phyloP scores from a whole-genome alignment of 2,888 invertebrate species.

The Ophion ventricosus region DNA sequence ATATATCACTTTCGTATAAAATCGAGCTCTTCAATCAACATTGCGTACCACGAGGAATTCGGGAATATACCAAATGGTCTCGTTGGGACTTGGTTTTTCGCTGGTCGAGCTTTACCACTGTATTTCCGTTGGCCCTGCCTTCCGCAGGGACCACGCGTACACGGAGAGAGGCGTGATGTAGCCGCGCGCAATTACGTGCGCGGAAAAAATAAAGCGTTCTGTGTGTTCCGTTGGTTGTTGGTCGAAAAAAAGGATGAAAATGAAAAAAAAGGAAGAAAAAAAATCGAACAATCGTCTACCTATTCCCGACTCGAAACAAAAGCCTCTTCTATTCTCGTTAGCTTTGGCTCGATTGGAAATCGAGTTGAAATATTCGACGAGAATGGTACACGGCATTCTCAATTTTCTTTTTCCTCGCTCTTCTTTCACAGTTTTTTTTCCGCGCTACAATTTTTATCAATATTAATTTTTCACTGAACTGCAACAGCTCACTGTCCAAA shows the following conservation, averaged over 20 bases:
- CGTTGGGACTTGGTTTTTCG: conserved; percentile 61
- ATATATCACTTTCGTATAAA: conserved; percentile 68
- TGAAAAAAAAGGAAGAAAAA: conserved; percentile 6
- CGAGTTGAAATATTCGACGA: conserved; percentile 50
- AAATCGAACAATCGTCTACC: conserved; percentile 30
- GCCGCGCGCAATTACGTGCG: conserved; percentile 66
- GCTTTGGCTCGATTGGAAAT: conserved; percentile 58
- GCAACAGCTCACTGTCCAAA: not conserved
- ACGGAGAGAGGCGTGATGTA: conserved; percentile 52
- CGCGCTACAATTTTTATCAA: conserved; percentile 1
- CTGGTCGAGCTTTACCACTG: conserved; percentile 49
- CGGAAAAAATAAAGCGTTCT: conserved; percentile 63
- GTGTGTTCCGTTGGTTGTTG: conserved; percentile 47
- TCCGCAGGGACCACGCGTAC: conserved; percentile 38
- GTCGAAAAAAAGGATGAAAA: conserved; percentile 30
- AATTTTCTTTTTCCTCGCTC: conserved; percentile 30
- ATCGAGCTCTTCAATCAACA: conserved; percentile 71
- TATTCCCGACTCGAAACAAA: conserved; percentile 39
- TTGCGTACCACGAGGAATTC: conserved; percentile 47
- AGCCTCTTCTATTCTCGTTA: conserved; percentile 53
- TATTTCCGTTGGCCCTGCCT: conserved; percentile 43
- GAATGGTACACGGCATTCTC: conserved; percentile 36
- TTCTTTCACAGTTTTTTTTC: conserved; percentile 27
- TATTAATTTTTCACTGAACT: conserved; percentile 4
- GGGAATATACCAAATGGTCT: conserved; percentile 60